Conservation (phyloP, 2,113 vertebrate genomes). For the Leptosomus discolor region DNA sequence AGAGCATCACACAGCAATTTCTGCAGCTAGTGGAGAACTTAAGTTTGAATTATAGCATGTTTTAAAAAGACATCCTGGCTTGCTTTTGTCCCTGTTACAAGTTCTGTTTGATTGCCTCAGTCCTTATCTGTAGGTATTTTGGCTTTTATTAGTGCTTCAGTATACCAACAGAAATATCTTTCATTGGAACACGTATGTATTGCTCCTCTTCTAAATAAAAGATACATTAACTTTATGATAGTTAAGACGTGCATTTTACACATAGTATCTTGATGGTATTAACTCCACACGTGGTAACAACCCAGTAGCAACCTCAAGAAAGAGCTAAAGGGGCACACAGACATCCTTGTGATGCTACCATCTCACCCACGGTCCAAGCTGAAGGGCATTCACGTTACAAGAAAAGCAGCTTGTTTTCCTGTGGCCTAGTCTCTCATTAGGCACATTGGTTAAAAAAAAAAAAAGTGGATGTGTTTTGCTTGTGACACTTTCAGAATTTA, state of each 20-base stretch:
- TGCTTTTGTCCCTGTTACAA: background rate
- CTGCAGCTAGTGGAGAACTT: background rate
- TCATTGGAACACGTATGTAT: background rate
- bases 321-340: background rate
- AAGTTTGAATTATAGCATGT: background rate
- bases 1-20: background rate
- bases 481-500: background rate
- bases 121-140: background rate
- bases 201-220: background rate
- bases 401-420: background rate
- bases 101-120: rapidly evolving
- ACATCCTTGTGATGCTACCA: background rate
- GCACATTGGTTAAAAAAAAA: background rate
- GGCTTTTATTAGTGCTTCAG: background rate
- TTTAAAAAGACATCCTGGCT: background rate
- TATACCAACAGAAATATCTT: background rate
- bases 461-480: background rate
- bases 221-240: background rate
- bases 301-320: background rate
- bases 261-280: background rate
- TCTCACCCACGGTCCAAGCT: background rate
- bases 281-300: background rate
- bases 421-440: background rate
- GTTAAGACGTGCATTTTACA: background rate
- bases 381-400: background rate